Base-by-base conservation (phyloP, 1,140 invertebrate genomes). In the Sarcophaga bullata region DNA sequence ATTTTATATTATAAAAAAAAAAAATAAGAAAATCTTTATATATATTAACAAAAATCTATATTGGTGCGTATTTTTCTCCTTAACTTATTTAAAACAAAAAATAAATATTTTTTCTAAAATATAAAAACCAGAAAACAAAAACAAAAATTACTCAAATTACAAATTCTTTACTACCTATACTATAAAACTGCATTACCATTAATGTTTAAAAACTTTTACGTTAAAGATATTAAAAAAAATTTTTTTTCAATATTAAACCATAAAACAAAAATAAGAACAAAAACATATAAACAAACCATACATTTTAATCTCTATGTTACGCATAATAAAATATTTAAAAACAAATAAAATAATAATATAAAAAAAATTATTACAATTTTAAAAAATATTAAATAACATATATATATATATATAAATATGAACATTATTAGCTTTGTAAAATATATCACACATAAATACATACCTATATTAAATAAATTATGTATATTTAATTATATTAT, bases 371-470 rank as follows among this genome's bases (percentile, higher is more conserved):
- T 80, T 25, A 81, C 76, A 7, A 17, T 58, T 25, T 83, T 8
- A 62, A 19, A 17, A 68, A 68, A 82, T 58, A 83, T 46, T 25
- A 25, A 54, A 62, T 75, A 75, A 82, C 73, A 78, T 52, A 6
- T 25, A 84, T 13, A 48, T 72, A 82, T 80, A 82, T 46, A 58
- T 84, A 85, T 73, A 73, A 76, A 75, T 84, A 83, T 84, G 62
- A 84, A 83, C 81, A 80, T 72, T 83, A 73, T 73, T 17, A 84
- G 83, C 73, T 72, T 82, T 80, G 84, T 84, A 82, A 83, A n/a
- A 84, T 83, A 81, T 62, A 83, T 78, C n/a, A n/a, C n/a, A 58
- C n/a, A 50, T 84, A 82, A 54, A 54, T 82, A 72, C 84, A 81
- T 54, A 49, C 73, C 9, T 58, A 82, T 50, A 80, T 46, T 81